Evolutionary conservation across 2,888 invertebrate genomes (phyloP).

Genomic region (Athalia cordata): DNA sequence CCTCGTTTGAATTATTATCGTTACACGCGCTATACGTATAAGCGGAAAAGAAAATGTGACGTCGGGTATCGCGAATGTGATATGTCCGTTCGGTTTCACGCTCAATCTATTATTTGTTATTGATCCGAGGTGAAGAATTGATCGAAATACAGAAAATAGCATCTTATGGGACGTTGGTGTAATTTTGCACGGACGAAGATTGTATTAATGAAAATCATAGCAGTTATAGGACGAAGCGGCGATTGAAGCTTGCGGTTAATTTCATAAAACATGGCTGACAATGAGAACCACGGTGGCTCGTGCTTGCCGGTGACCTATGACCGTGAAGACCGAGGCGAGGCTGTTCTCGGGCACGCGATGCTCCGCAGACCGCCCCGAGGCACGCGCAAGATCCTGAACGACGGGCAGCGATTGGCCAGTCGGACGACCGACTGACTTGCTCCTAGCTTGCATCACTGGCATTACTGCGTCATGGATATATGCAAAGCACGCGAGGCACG

Average conservation of each 20-base stretch:
- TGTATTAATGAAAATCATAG: neutral
- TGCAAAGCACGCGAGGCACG: slow-evolving; percentile 31
- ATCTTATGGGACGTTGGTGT: no score
- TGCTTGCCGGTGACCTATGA: slow-evolving; percentile 72
- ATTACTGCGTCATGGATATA: slow-evolving; percentile 23
- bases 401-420: slow-evolving; percentile 61
- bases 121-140: neutral
- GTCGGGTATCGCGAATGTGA: neutral
- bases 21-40: neutral
- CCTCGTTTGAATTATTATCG: slow-evolving; percentile 37
- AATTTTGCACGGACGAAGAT: no score
- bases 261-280: neutral
- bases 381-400: slow-evolving; percentile 66
- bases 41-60: no score
- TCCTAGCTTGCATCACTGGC: slow-evolving; percentile 42
- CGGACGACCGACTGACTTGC: slow-evolving; percentile 39
- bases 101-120: no score
- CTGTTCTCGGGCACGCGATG: slow-evolving; percentile 69
- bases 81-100: neutral
- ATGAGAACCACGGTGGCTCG: slow-evolving; percentile 71
- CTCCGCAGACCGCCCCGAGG: slow-evolving; percentile 63
- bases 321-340: slow-evolving; percentile 68
- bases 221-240: neutral
- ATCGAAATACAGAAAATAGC: no score
- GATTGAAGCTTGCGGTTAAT: neutral